phyloP scores from a whole-genome alignment of 2,797 vertebrate genomes.

The Orientallactaga sibirica region DNA sequence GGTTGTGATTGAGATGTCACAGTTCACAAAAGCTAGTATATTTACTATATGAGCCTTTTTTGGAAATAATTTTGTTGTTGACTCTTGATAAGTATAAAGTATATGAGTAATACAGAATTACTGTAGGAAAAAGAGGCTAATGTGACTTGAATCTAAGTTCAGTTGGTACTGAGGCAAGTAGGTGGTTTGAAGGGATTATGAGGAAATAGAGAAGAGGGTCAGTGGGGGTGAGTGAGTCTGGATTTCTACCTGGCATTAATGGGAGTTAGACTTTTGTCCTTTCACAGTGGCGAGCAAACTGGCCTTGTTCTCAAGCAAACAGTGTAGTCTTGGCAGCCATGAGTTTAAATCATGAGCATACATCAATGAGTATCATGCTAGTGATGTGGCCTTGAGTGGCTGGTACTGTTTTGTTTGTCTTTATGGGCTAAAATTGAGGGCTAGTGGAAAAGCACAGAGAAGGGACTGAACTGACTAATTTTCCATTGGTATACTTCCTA shows the following conservation, averaged over 20 bases:
- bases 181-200: background rate
- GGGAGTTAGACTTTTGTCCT: background rate
- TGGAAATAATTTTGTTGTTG: background rate
- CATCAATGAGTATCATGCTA: background rate
- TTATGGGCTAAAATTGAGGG: background rate
- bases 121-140: background rate
- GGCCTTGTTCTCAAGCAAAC: background rate
- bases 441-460: background rate
- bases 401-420: background rate
- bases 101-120: background rate
- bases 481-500: conserved; percentile 12
- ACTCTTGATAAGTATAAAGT: background rate
- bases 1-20: background rate
- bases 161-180: background rate
- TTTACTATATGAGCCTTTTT: background rate
- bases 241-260: background rate
- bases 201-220: background rate
- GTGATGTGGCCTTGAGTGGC: background rate
- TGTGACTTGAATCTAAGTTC: conserved; percentile 1
- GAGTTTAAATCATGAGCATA: background rate
- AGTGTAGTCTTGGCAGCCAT: background rate
- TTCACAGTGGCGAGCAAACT: background rate
- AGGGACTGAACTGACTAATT: background rate
- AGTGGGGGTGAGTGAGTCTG: background rate
- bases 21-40: background rate